These are phyloP conservation scores for Apodemia zela DNA, from an alignment of 2,888 invertebrate species.

Conservation along the genomic window DNA sequence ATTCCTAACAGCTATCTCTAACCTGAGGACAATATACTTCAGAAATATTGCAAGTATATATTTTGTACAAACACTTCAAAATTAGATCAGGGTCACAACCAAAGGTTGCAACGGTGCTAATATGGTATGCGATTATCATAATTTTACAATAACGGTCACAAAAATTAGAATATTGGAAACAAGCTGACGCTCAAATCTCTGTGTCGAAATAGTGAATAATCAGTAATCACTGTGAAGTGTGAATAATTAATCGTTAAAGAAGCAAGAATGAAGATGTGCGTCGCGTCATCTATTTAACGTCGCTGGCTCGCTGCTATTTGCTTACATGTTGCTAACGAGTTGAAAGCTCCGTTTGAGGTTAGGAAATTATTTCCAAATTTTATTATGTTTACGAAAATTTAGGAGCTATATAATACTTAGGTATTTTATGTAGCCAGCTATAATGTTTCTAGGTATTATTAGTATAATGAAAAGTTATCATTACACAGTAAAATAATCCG, in stretches of 20 bases:
- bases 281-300: conserved; percentile 7
- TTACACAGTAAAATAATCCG: neutral
- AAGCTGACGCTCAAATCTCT: neutral
- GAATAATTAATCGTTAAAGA: neutral
- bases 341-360: conserved; percentile 1
- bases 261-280: neutral
- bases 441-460: neutral
- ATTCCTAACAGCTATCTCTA: too few species aligned
- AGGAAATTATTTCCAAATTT: neutral
- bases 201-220: conserved; percentile 6
- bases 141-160: neutral
- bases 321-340: neutral
- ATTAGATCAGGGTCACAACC: neutral
- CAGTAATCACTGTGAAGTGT: too few species aligned
- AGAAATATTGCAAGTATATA: neutral
- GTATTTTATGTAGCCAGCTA: neutral
- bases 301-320: neutral
- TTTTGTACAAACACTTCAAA: neutral
- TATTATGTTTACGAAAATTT: neutral
- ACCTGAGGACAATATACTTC: too few species aligned
- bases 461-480: neutral
- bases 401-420: neutral
- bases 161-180: conserved; percentile 12
- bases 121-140: neutral
- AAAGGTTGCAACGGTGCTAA: neutral